phyloP scores from a whole-genome alignment of 2,797 vertebrate genomes.

The Sitta carolinensis region DNA sequence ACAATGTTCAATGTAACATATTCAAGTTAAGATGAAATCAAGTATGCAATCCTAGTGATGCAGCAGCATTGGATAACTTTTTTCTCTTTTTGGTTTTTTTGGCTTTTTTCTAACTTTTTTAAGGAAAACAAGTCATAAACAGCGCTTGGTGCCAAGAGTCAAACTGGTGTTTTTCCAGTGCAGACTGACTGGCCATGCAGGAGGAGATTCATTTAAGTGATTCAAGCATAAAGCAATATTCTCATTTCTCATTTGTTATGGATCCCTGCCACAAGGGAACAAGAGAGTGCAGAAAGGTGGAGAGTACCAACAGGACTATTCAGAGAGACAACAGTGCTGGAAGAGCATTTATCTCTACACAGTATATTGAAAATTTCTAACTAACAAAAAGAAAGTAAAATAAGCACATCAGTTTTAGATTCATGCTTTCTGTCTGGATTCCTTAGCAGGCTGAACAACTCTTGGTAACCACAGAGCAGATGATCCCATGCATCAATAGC shows the following conservation, averaged over 20 bases:
- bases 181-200: background rate
- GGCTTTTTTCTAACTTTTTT: background rate
- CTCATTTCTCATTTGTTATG: background rate
- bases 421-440: background rate
- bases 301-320: background rate
- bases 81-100: rapidly evolving
- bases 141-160: background rate
- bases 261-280: background rate
- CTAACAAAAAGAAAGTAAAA: background rate
- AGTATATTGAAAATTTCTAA: background rate
- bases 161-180: background rate
- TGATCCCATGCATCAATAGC: background rate
- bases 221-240: background rate
- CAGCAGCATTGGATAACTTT: background rate
- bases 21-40: background rate
- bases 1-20: background rate
- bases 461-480: background rate
- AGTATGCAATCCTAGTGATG: background rate
- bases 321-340: background rate
- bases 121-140: background rate
- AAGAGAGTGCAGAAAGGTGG: background rate
- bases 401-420: background rate
- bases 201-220: background rate
- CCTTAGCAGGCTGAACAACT: background rate
- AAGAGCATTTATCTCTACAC: background rate